Percentiles rank a stretch among this genome's conserved stretches.
These are phyloP conservation scores for Drosophila emarginata DNA, from an alignment of 2,888 invertebrate species.

Conservation along the genomic window DNA sequence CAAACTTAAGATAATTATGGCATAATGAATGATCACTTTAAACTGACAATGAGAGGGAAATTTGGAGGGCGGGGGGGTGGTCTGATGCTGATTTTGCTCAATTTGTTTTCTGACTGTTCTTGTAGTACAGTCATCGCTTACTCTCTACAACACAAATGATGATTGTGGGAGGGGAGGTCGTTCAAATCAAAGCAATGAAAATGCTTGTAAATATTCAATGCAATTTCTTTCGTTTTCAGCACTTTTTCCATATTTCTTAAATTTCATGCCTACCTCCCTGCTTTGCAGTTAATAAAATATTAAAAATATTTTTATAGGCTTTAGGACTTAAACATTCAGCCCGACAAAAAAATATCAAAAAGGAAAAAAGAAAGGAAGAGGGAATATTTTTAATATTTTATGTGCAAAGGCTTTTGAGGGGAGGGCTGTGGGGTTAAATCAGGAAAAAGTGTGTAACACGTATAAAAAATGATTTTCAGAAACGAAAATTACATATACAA, in stretches of 20 bases:
- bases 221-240: slow-evolving; percentile 49
- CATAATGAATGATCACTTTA: neutral
- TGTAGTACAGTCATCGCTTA: slow-evolving; percentile 60
- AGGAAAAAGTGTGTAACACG: slow-evolving; percentile 13
- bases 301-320: slow-evolving; percentile 66
- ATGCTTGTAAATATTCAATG: slow-evolving; percentile 79
- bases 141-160: slow-evolving; percentile 36
- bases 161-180: slow-evolving; percentile 48
- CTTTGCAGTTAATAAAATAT: slow-evolving; percentile 71
- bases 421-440: slow-evolving; percentile 21
- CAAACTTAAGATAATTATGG: slow-evolving; percentile 9
- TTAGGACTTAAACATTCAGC: slow-evolving; percentile 17
- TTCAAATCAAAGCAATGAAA: slow-evolving; percentile 78
- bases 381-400: slow-evolving; percentile 71
- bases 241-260: slow-evolving; percentile 25
- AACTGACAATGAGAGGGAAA: slow-evolving; percentile 33
- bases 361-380: slow-evolving; percentile 55
- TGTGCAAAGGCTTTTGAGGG: slow-evolving; percentile 62
- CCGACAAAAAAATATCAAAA: slow-evolving; percentile 26
- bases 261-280: slow-evolving; percentile 40
- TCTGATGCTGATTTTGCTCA: slow-evolving; percentile 48
- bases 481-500: slow-evolving; percentile 48
- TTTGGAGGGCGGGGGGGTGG: slow-evolving; percentile 33
- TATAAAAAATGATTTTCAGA: slow-evolving; percentile 10
- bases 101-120: slow-evolving; percentile 54